phyloP scores from a whole-genome alignment of 1,140 invertebrate species.

The Lucilia cuprina region DNA sequence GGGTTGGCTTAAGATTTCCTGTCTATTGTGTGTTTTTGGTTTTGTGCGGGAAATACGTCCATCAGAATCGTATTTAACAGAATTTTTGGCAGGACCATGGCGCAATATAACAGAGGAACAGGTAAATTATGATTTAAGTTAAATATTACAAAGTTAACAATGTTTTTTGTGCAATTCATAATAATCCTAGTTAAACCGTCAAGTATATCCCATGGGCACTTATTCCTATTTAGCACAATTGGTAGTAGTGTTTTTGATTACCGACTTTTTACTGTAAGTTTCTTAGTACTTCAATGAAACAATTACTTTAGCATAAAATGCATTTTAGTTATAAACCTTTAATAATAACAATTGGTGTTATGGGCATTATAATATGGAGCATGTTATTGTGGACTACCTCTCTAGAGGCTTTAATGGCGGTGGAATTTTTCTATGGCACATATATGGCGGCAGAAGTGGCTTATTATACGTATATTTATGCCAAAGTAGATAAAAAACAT shows the following conservation, averaged over 20 bases:
- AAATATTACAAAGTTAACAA: no score
- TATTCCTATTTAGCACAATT: conserved; percentile 76
- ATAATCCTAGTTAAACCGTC: conserved; percentile 68
- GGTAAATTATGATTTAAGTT: conserved; percentile 40
- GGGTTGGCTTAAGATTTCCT: conserved; percentile 71
- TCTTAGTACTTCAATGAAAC: neutral
- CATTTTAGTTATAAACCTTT: conserved; percentile 78
- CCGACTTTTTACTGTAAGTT: conserved; percentile 73
- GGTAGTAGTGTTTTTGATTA: conserved; percentile 78
- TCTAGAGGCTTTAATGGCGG: conserved; percentile 70
- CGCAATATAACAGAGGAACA: conserved; percentile 72
- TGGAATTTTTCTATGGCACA: conserved; percentile 78
- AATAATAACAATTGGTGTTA: conserved; percentile 76
- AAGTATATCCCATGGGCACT: conserved; percentile 80
- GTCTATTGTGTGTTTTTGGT: conserved; percentile 78
- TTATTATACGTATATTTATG: conserved; percentile 93
- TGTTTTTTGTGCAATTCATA: no score
- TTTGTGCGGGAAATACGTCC: conserved; percentile 82
- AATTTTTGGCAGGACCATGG: conserved; percentile 72
- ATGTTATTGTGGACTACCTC: conserved; percentile 76
- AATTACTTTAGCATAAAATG: neutral
- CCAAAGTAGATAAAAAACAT: conserved; percentile 79
- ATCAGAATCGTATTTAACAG: conserved; percentile 79
- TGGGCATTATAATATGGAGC: conserved; percentile 74
- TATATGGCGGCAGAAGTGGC: conserved; percentile 89